phyloP scores from a whole-genome alignment of 1,140 invertebrate genomes.

The Drosophila parabipectinata region DNA sequence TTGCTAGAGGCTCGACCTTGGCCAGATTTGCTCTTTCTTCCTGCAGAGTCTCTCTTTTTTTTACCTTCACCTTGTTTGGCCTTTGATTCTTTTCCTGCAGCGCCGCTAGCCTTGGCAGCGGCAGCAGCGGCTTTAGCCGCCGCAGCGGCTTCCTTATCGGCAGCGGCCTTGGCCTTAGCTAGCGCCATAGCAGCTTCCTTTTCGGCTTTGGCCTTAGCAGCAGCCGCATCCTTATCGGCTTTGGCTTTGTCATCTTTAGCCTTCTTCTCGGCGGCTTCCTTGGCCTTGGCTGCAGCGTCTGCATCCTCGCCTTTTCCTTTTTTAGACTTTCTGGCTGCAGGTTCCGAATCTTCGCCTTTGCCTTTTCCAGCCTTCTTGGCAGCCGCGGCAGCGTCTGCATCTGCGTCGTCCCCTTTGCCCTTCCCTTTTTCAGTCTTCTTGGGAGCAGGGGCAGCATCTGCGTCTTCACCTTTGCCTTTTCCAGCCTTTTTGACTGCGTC shows the following conservation, averaged over 20 bases:
- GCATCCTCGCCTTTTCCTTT: background rate
- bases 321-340: background rate
- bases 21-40: background rate
- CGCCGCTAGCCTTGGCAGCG: too few relatives aligned
- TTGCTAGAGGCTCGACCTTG: background rate
- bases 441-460: background rate
- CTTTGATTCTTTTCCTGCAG: background rate
- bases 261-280: background rate
- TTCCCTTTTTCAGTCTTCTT: constrained; percentile 3
- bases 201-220: background rate
- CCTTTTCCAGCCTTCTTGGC: constrained; percentile 2
- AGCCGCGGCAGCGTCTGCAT: background rate
- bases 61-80: background rate
- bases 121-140: background rate
- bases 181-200: background rate
- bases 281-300: background rate
- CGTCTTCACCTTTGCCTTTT: constrained; percentile 1
- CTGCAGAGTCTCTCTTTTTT: background rate
- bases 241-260: background rate
- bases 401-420: background rate
- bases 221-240: background rate
- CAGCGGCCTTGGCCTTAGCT: background rate
- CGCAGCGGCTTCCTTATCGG: background rate
- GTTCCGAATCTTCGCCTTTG: background rate
- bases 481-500: background rate